Percentiles rank a stretch among this genome's conserved stretches.
These are phyloP conservation scores for Tetragonula carbonaria DNA, from an alignment of 2,888 invertebrate species.

Conservation along the genomic window DNA sequence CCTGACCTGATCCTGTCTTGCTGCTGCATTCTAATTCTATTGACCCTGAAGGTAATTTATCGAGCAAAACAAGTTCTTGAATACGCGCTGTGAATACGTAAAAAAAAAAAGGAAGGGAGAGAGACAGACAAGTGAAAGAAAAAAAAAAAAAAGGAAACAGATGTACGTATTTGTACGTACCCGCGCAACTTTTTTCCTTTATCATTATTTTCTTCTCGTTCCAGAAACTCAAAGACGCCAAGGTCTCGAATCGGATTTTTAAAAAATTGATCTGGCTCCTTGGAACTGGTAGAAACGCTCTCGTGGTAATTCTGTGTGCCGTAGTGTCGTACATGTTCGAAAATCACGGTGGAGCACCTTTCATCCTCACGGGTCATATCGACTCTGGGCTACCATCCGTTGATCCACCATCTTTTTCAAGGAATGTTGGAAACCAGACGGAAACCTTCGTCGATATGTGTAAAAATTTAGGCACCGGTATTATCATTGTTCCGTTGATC, in stretches of 20 bases:
- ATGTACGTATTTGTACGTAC: background rate
- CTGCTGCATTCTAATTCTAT: slow-evolving; percentile 86
- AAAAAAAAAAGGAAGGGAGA: background rate
- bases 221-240: slow-evolving; percentile 87
- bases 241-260: slow-evolving; percentile 79
- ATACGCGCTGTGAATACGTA: background rate
- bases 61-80: slow-evolving; percentile 34
- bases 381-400: slow-evolving; percentile 87
- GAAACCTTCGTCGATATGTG: slow-evolving; percentile 86
- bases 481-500: slow-evolving; percentile 90
- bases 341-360: slow-evolving; percentile 84
- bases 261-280: slow-evolving; percentile 87
- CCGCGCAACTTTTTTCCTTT: background rate
- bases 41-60: slow-evolving; percentile 86
- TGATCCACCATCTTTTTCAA: slow-evolving; percentile 85
- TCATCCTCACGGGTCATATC: slow-evolving; percentile 87
- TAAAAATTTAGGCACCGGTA: slow-evolving; percentile 88
- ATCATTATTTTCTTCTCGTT: background rate
- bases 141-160: background rate
- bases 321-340: slow-evolving; percentile 86
- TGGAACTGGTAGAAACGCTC: slow-evolving; percentile 89
- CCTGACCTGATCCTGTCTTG: slow-evolving; percentile 88
- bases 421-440: slow-evolving; percentile 85
- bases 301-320: slow-evolving; percentile 88
- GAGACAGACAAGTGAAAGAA: background rate